phyloP scores from a whole-genome alignment of 1,140 invertebrate species.

The Tetragnatha versicolor region DNA sequence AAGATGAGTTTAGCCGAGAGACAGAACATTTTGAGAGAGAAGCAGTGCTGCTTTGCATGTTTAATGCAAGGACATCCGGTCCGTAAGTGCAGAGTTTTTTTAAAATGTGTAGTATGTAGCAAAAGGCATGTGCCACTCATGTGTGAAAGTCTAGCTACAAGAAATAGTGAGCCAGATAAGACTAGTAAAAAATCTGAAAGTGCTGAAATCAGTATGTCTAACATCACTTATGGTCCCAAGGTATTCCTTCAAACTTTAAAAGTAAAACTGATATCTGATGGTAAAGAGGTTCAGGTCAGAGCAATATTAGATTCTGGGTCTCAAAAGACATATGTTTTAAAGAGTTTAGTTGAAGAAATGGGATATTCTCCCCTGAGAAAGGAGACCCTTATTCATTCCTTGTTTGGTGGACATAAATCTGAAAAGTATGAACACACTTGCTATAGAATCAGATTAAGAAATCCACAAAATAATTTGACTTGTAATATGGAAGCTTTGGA shows the following conservation, averaged over 20 bases:
- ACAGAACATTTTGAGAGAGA: neutral
- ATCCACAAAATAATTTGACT: neutral
- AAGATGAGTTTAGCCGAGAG: no score
- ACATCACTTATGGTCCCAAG: no score
- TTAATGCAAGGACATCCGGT: no score
- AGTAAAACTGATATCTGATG: no score
- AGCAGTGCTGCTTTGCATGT: neutral
- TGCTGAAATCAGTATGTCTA: neutral
- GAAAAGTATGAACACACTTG: conserved; percentile 16
- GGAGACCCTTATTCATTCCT: conserved; percentile 23
- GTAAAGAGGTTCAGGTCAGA: neutral
- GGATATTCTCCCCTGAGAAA: neutral
- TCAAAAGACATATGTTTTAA: no score
- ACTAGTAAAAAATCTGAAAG: neutral
- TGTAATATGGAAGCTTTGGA: conserved; percentile 9
- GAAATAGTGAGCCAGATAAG: no score
- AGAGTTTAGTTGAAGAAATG: neutral
- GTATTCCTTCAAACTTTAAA: no score
- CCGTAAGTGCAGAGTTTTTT: no score
- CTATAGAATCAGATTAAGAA: conserved; percentile 33
- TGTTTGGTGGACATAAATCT: conserved; percentile 9
- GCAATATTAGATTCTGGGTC: no score
- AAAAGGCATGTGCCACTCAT: no score
- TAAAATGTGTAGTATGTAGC: no score
- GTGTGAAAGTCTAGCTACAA: no score